Evolutionary conservation across 2,797 vertebrate genomes (phyloP).

Genomic region (Myoxocephalus aenaeus): DNA sequence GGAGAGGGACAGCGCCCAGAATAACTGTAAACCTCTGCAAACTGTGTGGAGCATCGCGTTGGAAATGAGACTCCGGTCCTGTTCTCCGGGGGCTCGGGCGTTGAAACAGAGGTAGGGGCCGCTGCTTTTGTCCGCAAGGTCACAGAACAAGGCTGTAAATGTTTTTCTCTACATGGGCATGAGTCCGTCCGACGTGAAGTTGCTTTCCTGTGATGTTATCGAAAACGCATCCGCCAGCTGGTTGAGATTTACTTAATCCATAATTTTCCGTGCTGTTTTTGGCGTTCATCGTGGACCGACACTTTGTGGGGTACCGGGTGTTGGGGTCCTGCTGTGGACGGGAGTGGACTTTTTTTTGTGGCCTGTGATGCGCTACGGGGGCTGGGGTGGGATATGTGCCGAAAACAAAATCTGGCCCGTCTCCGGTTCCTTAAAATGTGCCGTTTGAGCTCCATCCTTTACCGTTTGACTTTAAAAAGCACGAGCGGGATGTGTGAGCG

Average conservation of each 20-base stretch:
- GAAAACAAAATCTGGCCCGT: conserved; percentile 66
- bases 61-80: conserved; percentile 62
- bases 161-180: conserved; percentile 49
- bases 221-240: conserved; percentile 35
- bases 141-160: conserved; percentile 37
- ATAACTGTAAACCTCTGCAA: conserved; percentile 69
- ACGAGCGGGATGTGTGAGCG: conserved; percentile 31
- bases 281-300: background rate
- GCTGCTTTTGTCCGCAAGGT: conserved; percentile 53
- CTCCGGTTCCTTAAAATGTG: conserved; percentile 50
- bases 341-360: conserved; percentile 60
- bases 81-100: conserved; percentile 39
- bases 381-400: conserved; percentile 53
- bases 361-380: conserved; percentile 65
- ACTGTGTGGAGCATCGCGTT: conserved; percentile 54
- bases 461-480: conserved; percentile 22
- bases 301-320: background rate
- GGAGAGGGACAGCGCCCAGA: conserved; percentile 84
- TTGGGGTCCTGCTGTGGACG: conserved; percentile 33
- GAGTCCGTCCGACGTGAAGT: conserved; percentile 67
- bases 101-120: conserved; percentile 64
- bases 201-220: conserved; percentile 65
- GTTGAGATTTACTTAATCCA: background rate
- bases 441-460: conserved; percentile 49
- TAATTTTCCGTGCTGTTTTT: background rate